Base-by-base conservation (phyloP, 2,797 vertebrate species). In the Amblyopsis hoosieri region DNA sequence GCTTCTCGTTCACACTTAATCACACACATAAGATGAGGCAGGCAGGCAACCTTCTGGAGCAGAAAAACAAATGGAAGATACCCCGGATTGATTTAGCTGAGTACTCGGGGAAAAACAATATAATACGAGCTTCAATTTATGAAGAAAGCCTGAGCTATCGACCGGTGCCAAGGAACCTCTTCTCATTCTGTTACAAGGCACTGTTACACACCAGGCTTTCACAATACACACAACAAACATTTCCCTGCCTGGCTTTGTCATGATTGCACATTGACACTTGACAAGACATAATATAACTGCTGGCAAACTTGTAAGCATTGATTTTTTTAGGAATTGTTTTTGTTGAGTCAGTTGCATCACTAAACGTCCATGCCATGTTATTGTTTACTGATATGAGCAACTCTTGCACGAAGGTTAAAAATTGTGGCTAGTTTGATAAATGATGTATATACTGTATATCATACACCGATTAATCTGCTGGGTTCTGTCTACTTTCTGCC, bases 391-490 rank as follows among this genome's bases (percentile, higher is more conserved):
- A 3, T 29, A 53, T 37, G 29, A 48, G 14, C 46, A 52, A 45
- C n/a, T 46, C 19, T 23, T 13, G n/a, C 12, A 59, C 7, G 3
- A 54, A 70, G 70, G 58, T 69, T 58, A 61, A 57, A 15, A 53
- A 65, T 58, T 54, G 42, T 4, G 58, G 52, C 51, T 56, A 68
- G 64, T 80, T 83, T 74, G 45, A 50, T 76, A 76, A 76, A 75
- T 14, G 29, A 54, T 54, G 64, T 74, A 64, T 57, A 72, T 82
- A 64, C 19, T 23, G 19, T 23, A 29, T 79, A 76, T 81, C 48
- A 86, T 55, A 66, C 71, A 66, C 56, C 47, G 68, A 85, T 88
- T 82, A 85, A 81, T 86, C 64, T 52, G 60, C 62, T 57, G 64
- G 74, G 69, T 48, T 3, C 68, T 68, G 76, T 74, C 48, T 61